phyloP scores from a whole-genome alignment of 2,888 invertebrate genomes.

The Cancer borealis region DNA sequence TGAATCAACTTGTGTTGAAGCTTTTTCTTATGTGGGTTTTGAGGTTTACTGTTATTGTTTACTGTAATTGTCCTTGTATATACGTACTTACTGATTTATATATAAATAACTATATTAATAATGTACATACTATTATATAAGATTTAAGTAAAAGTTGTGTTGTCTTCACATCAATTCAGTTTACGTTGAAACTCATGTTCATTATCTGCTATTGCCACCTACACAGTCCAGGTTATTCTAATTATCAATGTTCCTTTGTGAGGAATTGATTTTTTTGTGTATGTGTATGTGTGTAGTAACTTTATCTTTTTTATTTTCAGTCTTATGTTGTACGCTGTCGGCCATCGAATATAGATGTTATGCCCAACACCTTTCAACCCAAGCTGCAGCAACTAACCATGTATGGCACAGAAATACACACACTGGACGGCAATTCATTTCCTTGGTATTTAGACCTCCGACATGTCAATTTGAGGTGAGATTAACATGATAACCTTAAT shows the following conservation, averaged over 20 bases:
- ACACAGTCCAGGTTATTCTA: too few species aligned
- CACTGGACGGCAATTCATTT: conserved; percentile 71
- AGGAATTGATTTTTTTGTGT: not conserved
- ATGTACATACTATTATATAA: too few species aligned
- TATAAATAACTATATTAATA: too few species aligned
- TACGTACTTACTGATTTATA: too few species aligned
- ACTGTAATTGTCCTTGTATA: not conserved
- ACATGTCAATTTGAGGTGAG: conserved; percentile 75
- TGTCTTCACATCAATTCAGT: too few species aligned
- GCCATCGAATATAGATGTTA: conserved; percentile 68
- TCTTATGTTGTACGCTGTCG: conserved; percentile 67
- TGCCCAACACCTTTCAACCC: conserved; percentile 74
- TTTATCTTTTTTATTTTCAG: conserved; percentile 45
- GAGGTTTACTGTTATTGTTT: not conserved
- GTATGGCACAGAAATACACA: conserved; percentile 74
- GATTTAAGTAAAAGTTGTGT: too few species aligned
- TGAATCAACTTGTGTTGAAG: too few species aligned
- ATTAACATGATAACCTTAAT: not conserved
- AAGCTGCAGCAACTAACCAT: conserved; percentile 71
- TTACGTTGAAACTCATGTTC: too few species aligned
- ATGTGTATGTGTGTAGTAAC: not conserved
- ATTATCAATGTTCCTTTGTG: too few species aligned
- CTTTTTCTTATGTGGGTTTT: not conserved
- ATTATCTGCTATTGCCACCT: too few species aligned
- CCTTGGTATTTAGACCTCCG: conserved; percentile 70